These are phyloP conservation scores for Malthinus seriepunctatus DNA, from an alignment of 2,888 invertebrate genomes.

Conservation along the genomic window DNA sequence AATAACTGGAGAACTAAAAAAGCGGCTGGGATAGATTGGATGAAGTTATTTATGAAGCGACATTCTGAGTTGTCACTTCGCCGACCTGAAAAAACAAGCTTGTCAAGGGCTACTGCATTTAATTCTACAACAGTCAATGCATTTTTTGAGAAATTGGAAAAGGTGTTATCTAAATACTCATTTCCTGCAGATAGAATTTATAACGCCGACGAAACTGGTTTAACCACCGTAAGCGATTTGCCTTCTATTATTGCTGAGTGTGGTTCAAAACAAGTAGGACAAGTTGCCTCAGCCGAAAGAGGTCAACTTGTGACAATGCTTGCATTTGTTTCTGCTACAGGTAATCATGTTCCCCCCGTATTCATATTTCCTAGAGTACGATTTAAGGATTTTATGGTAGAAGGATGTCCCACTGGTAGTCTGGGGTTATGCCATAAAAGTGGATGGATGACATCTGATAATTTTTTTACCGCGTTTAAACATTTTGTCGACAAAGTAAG, in stretches of 20 bases:
- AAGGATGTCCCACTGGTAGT: conserved; percentile 16
- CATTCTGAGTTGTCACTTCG: conserved; percentile 4
- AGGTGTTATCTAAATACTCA: background rate
- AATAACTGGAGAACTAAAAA: background rate
- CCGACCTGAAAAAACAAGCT: conserved; percentile 15
- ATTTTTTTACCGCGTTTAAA: background rate
- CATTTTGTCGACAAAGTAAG: background rate
- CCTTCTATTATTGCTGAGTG: conserved; percentile 10
- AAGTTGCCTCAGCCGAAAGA: conserved; percentile 11
- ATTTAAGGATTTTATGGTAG: conserved; percentile 25
- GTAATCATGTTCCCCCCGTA: conserved; percentile 18
- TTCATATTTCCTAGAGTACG: conserved; percentile 23
- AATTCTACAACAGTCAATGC: conserved; percentile 7
- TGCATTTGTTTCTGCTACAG: conserved; percentile 14
- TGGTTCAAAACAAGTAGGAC: conserved; percentile 11
- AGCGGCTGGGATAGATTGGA: conserved; percentile 1
- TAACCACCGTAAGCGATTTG: conserved; percentile 8
- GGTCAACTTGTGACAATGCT: conserved; percentile 16
- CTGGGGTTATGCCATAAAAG: conserved; percentile 22
- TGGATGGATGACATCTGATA: conserved; percentile 43
- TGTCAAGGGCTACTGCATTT: conserved; percentile 12
- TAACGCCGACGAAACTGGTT: conserved; percentile 19
- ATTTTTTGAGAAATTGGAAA: conserved; percentile 11
- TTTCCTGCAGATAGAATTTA: conserved; percentile 13
- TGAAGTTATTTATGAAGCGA: conserved; percentile 1